Evolutionary conservation across 2,113 vertebrate genomes (phyloP), one percentile per base, ranked within the genome.

Genomic region (Nothoprocta perdicaria): DNA sequence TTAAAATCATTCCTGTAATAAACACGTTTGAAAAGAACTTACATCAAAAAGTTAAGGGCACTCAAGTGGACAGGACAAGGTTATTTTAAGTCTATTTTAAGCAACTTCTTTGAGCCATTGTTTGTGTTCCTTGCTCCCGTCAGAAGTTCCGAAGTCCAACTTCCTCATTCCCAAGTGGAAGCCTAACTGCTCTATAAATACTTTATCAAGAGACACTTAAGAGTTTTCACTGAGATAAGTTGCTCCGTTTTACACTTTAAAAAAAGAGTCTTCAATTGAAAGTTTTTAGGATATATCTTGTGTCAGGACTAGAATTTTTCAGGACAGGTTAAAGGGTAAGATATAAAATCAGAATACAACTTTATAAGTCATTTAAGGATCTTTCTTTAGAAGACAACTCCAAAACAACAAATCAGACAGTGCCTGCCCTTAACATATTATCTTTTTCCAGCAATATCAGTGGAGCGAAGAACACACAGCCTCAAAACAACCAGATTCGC

Each of bases 131-230:
- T 55, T 46, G 14, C 55, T 71, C 66, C 35, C 58, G 41, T 71
- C 93, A 80, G 80, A 90, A 77, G 29, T 57, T 57, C 53, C 27
- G 16, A 57, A 57, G 53, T 77, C 43, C 17, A 87, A 61, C 61
- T 92, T 96, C 89, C 86, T 84, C 61, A 35, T 83, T 96, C 81
- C 81, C 92, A 89, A 92, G 31, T 65, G 41, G 69, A 88, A 84
- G 66, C 18, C 21, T 19, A 67, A 86, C 33, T 38, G 29, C 76
- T 43, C 23, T 84, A 41, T 77, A 91, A 92, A 63, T 38, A 83
- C 0, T 4, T 2, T 52, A 77, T 29, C 57, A 78, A 52, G 46
- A 88, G 77, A 89, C 38, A 40, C 5, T 52, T 66, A 68, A 61
- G 41, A 65, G 46, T 53, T 14, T 89, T 80, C 29, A 58, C 0